Conservation (phyloP, 2,888 invertebrate genomes). For the Dyspetes luteomarginatus region DNA sequence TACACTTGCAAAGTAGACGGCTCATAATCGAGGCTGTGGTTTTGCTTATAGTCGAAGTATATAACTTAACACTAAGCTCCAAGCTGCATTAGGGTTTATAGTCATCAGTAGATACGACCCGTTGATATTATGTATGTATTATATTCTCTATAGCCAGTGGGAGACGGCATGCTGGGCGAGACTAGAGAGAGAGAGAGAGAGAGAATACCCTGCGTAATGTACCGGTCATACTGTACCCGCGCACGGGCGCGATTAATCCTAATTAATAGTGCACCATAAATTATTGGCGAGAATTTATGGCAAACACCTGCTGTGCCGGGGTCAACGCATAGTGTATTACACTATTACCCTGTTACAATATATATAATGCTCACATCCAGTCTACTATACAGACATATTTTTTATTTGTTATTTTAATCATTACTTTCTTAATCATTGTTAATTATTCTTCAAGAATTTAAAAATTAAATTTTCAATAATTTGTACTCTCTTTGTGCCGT, state of each 20-base stretch:
- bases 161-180: slow-evolving; percentile 4
- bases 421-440: too few species aligned
- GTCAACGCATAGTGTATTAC: slow-evolving; percentile 50
- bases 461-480: too few species aligned
- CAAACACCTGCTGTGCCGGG: slow-evolving; percentile 58
- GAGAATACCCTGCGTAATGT: not conserved
- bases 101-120: slow-evolving; percentile 10
- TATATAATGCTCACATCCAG: slow-evolving; percentile 10
- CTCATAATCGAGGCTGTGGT: not conserved
- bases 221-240: not conserved
- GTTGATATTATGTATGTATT: slow-evolving; percentile 5
- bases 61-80: not conserved
- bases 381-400: too few species aligned
- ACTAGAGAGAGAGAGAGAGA: slow-evolving; percentile 10
- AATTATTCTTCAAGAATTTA: too few species aligned
- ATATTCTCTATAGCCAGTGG: slow-evolving; percentile 1
- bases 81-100: not conserved
- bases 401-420: too few species aligned
- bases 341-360: not conserved
- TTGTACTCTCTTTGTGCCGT: too few species aligned
- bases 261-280: slow-evolving; percentile 62
- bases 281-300: slow-evolving; percentile 62
- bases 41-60: not conserved
- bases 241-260: slow-evolving; percentile 60
- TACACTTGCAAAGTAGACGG: not conserved